Evolutionary conservation across 1,140 invertebrate genomes (phyloP).

Genomic region (Oncopeltus fasciatus): DNA sequence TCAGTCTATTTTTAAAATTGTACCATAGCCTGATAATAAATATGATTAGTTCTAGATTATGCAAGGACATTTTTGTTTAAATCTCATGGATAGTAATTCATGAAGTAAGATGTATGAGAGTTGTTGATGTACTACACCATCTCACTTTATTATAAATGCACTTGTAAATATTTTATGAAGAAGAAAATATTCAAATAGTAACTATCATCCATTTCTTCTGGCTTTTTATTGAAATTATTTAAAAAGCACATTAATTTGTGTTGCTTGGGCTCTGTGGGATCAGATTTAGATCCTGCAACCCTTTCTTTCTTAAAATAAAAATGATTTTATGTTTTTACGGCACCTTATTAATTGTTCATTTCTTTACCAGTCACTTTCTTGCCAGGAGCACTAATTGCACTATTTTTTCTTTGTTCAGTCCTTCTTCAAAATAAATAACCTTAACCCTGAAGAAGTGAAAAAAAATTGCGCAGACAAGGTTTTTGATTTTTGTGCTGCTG

Average conservation of each 20-base stretch:
- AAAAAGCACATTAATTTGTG: slow-evolving; percentile 34
- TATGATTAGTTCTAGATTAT: too few relatives aligned
- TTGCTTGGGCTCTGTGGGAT: slow-evolving; percentile 25
- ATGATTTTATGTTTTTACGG: slow-evolving; percentile 6
- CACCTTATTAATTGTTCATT: slow-evolving; percentile 11
- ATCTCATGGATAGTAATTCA: too few relatives aligned
- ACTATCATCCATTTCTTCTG: slow-evolving; percentile 28
- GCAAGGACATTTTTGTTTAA: too few relatives aligned
- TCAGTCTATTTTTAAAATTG: too few relatives aligned
- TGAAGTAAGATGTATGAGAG: too few relatives aligned
- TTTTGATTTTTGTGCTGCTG: not conserved
- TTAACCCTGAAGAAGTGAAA: slow-evolving; percentile 3
- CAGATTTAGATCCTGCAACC: not conserved
- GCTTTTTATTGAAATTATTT: slow-evolving; percentile 27
- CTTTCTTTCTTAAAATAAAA: slow-evolving; percentile 10
- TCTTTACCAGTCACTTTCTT: not conserved
- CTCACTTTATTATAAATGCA: slow-evolving; percentile 12
- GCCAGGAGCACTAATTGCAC: slow-evolving; percentile 14
- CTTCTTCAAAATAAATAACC: not conserved
- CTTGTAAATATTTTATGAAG: slow-evolving; percentile 20
- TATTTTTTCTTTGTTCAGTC: slow-evolving; percentile 6
- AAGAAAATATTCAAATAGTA: too few relatives aligned
- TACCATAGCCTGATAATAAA: too few relatives aligned
- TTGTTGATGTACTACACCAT: not conserved
- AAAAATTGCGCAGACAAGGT: not conserved